Percentiles rank a stretch among this genome's conserved stretches.
These are phyloP conservation scores for Syrphus vitripennis DNA, from an alignment of 2,888 invertebrate genomes.

Conservation along the genomic window DNA sequence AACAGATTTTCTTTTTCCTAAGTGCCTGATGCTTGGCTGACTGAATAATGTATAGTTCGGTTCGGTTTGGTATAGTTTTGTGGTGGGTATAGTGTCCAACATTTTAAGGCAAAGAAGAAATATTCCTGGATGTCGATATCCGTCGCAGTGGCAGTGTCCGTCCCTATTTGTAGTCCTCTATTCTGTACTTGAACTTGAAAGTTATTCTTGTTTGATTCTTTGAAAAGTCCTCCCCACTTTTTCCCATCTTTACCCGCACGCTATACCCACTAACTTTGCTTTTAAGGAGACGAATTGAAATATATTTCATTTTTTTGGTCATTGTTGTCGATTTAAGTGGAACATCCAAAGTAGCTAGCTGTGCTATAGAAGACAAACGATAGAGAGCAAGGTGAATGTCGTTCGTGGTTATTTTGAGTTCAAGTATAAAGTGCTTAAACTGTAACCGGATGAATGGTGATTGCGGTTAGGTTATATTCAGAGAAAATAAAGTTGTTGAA, in stretches of 20 bases:
- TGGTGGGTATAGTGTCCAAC: slow-evolving; percentile 5
- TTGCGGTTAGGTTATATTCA: slow-evolving; percentile 36
- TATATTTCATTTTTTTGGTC: slow-evolving; percentile 40
- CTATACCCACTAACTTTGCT: background rate
- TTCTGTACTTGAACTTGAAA: slow-evolving; percentile 27
- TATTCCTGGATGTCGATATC: slow-evolving; percentile 33
- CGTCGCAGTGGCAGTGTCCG: background rate
- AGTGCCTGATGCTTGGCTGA: slow-evolving; percentile 28
- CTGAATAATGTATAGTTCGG: slow-evolving; percentile 8
- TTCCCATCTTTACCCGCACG: background rate
- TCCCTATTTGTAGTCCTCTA: background rate
- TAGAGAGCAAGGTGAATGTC: slow-evolving; percentile 37
- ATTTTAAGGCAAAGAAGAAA: slow-evolving; percentile 35
- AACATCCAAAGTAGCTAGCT: background rate
- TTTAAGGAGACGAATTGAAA: slow-evolving; percentile 41
- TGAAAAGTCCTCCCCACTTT: background rate
- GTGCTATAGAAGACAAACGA: background rate
- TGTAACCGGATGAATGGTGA: slow-evolving; percentile 57
- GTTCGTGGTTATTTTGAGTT: slow-evolving; percentile 35
- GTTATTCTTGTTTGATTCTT: slow-evolving; percentile 16
- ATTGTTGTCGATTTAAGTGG: slow-evolving; percentile 44
- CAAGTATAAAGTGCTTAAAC: slow-evolving; percentile 44
- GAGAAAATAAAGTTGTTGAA: slow-evolving; percentile 5
- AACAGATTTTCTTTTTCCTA: slow-evolving; percentile 22
- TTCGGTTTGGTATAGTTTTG: slow-evolving; percentile 12